Base-by-base conservation (phyloP, 2,113 vertebrate genomes). In the Pelodiscus sinensis region DNA sequence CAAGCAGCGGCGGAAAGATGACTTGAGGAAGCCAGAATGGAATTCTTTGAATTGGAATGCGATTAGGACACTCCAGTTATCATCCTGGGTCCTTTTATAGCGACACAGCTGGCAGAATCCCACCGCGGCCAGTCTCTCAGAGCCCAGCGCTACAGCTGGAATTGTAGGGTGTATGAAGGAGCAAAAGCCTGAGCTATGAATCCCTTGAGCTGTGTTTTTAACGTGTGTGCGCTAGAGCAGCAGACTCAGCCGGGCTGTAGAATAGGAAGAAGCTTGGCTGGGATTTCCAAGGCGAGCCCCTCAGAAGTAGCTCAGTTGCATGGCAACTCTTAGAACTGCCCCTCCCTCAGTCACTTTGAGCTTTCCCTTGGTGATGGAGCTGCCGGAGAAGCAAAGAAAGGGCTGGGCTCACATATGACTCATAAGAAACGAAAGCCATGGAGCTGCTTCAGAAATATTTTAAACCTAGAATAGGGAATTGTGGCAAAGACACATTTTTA, bases 1-100 rank as follows among this genome's bases (percentile, higher is more conserved):
- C 1, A 4, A 25, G 19, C 22, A 1, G 4, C 0, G 0, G 7
- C 8, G 38, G 2, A 0, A 15, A 79, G 0, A 1, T 65, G 35
- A 2, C 2, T 0, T 0, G 8, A n/a, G 62, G 73, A 56, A 35
- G 51, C 77, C 75, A 50, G 71, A 4, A 55, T 62, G 79, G 10
- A 0, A 16, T 77, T 50, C 25, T 44, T 25, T 50, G 18, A 71
- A 71, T 18, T 35, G 65, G 65, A 71, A 71, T 71, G 35, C 19
- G n/a, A 19, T 71, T 71, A 71, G n/a, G 31, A 68, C 31, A 75
- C 22, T 24, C 7, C 73, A 50, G 38, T 77, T 21, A 77, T 8
- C 24, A 50, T 50, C 44, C 19, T 1, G 4, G 54, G 52, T 16
- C 13, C 83, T 60, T 65, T 58, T 71, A 71, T 35, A 9, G 35